Evolutionary conservation across 2,113 vertebrate species (phyloP), one percentile per base, ranked within the genome.

Genomic region (Platichthys flesus): DNA sequence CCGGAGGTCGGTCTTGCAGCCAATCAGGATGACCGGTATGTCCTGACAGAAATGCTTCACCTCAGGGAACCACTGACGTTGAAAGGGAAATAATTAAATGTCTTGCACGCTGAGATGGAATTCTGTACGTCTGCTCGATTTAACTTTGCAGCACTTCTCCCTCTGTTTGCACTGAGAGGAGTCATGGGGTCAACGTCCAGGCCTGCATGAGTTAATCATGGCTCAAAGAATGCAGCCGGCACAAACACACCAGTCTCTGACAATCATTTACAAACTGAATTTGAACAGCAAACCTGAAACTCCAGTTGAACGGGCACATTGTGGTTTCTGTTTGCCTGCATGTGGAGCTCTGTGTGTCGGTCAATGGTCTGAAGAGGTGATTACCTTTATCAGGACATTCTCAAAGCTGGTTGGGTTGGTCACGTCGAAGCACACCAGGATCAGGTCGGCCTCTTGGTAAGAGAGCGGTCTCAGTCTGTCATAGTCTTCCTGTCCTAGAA

Each of bases 1-100:
- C 56, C 98, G 89, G 1, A 98, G 95, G 90, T 99, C 98, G 0
- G 96, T 99, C 91, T 99, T 99, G 92, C 97, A 99, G 86, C 97
- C 97, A 2, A 99, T 97, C 71, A 99, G 94, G n/a, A 99, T 93
- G 2, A 95, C 83, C 0, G 98, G 98, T 3, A 78, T 91, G 0
- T 97, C 95, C 0, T 71, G 91, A 87, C 98, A 99, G 90, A 99
- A 99, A 82, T 99, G 97, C 31, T 91, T 95, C 64, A 99, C 96
- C 76, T 99, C 97, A 8, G 97, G 97, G 85, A 93, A 93, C 97
- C 98, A 99, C 98, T 99, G 88, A 0, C 3, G 21, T 35, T 35
- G 58, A 47, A 57, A 0, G 55, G 51, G 81, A 1, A 49, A 3
- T 12, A 8, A 51, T 69, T 15, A 68, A 60, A n/a, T 0, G n/a